phyloP scores from a whole-genome alignment of 2,113 vertebrate genomes.

The Pholis gunnellus region DNA sequence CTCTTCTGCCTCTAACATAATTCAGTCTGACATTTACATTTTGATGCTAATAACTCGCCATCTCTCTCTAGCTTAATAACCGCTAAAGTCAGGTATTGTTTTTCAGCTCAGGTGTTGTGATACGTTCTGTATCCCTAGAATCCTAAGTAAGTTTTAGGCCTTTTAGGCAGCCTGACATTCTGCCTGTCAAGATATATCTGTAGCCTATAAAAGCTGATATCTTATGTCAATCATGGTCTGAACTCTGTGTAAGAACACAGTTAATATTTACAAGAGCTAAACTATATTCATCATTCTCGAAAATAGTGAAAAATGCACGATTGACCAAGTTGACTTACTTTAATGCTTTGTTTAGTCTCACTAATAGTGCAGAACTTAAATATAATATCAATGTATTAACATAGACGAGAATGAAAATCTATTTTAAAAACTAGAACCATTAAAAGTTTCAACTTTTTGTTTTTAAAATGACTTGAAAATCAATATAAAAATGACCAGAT shows the following conservation, averaged over 20 bases:
- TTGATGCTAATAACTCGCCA: too few relatives aligned
- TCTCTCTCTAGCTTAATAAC: neutral
- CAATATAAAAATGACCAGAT: neutral
- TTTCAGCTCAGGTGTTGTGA: neutral
- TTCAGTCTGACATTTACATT: neutral
- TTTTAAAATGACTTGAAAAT: neutral
- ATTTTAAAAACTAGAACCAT: neutral
- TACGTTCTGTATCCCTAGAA: neutral
- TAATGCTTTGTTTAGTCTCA: neutral
- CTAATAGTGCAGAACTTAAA: too few relatives aligned
- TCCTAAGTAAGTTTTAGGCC: neutral
- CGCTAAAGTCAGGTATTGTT: neutral
- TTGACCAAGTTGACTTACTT: neutral
- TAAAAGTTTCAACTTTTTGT: neutral
- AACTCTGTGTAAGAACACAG: neutral
- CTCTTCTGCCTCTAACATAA: rapidly evolving
- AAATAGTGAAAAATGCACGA: neutral
- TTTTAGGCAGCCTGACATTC: neutral
- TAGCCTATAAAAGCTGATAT: neutral
- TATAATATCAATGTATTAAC: neutral
- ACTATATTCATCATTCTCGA: too few relatives aligned
- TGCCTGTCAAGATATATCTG: too few relatives aligned
- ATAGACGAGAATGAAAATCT: neutral
- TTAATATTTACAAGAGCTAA: neutral
- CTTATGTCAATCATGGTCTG: neutral